Evolutionary conservation across 2,888 invertebrate genomes (phyloP).

Genomic region (Melieria crassipennis): DNA sequence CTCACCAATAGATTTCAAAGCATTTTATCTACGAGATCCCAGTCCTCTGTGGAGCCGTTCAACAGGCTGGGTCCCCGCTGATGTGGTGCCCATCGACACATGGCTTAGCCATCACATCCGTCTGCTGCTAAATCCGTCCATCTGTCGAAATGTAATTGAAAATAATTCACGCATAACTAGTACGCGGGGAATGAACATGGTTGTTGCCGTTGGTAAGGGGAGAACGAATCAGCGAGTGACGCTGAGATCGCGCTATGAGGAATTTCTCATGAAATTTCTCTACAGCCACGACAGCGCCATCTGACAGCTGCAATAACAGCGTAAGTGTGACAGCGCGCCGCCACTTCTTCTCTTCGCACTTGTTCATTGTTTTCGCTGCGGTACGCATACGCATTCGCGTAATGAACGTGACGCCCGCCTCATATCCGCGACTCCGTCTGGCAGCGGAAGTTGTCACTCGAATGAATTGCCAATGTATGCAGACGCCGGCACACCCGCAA

Average conservation of each 20-base stretch:
- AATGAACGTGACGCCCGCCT: not conserved
- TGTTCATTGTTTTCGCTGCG: not conserved
- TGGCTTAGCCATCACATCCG: not conserved
- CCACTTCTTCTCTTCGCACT: not conserved
- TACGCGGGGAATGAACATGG: conserved; percentile 57
- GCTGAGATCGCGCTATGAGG: not conserved
- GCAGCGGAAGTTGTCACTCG: no score
- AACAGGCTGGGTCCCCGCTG: no score
- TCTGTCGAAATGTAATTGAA: conserved; percentile 53
- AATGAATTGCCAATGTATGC: no score
- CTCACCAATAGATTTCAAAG: no score
- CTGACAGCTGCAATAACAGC: not conserved
- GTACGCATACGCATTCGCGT: not conserved
- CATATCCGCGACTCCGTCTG: no score
- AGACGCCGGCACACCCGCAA: no score
- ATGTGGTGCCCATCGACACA: no score
- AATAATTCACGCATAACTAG: conserved; percentile 57
- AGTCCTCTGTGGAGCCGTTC: no score
- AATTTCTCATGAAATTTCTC: not conserved
- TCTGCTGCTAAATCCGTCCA: not conserved
- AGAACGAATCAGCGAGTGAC: no score
- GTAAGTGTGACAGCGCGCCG: not conserved
- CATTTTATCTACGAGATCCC: no score
- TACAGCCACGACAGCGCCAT: not conserved
- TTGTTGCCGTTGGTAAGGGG: not conserved